Evolutionary conservation across 2,888 invertebrate species (phyloP).

Genomic region (Ophion ventricosus): DNA sequence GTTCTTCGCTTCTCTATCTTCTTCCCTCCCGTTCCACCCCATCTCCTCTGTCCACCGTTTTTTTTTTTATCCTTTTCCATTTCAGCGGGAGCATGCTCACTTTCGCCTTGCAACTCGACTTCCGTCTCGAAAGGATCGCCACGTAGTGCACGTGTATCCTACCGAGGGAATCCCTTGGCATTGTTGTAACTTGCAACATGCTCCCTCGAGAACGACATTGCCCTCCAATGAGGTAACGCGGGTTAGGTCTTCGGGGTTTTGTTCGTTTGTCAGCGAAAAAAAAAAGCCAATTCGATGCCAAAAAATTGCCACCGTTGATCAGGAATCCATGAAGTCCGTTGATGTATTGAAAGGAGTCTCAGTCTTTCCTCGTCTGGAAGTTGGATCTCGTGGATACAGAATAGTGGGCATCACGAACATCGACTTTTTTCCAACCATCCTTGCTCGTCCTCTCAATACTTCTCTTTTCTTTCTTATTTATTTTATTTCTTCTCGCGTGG

Average conservation of each 20-base stretch:
- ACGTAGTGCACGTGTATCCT: slow-evolving; percentile 31
- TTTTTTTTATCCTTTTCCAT: slow-evolving; percentile 47
- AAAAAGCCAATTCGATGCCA: neutral
- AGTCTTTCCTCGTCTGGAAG: neutral
- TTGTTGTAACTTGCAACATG: neutral
- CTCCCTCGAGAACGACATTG: neutral
- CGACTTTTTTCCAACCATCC: slow-evolving; percentile 35
- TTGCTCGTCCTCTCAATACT: slow-evolving; percentile 13
- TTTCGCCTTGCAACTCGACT: slow-evolving; percentile 39
- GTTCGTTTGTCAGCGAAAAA: neutral
- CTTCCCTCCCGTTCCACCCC: slow-evolving; percentile 10
- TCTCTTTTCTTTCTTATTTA: slow-evolving; percentile 15
- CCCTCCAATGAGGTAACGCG: neutral
- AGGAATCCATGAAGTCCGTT: neutral
- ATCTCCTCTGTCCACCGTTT: slow-evolving; percentile 44
- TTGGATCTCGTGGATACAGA: neutral
- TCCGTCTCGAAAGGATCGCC: slow-evolving; percentile 31
- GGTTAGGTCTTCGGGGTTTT: neutral
- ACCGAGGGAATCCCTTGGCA: slow-evolving; percentile 3
- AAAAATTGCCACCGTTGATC: neutral
- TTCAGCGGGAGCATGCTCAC: slow-evolving; percentile 47
- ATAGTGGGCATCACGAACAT: slow-evolving; percentile 1
- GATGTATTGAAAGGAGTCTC: neutral
- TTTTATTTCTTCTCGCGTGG: slow-evolving; percentile 29
- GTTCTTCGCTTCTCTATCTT: slow-evolving; percentile 64